Base-by-base conservation (phyloP, 2,888 invertebrate genomes). In the Diploptera punctata region DNA sequence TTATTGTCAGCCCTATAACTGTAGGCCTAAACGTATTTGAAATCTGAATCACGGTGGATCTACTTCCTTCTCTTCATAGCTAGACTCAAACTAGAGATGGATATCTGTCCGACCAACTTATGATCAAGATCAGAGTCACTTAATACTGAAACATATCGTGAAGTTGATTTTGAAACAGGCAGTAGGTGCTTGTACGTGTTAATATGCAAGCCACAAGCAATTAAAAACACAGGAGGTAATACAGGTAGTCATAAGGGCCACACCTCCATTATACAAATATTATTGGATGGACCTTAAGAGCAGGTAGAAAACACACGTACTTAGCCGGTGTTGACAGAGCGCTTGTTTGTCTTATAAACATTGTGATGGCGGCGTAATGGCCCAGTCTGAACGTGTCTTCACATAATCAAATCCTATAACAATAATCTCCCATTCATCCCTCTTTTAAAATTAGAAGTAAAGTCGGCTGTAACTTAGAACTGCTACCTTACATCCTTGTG, bases 341-440 rank as follows among this genome's bases (percentile, higher is more conserved):
- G 21, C 52, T 33, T 62, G 62, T 62, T 62, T 62, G 62, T 62
- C 62, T 62, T 62, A 62, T 38, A 65, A 65, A 65, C 65, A 65
- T 19, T 18, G 21, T 62, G 62, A 62, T 62, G 43, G 43, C 38
- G 33, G 62, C 38, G 19, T 62, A 62, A 62, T 62, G 62, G 62
- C 62, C 21, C 24, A 19, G 16, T 5, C 26, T 21, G 24, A 38
- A 62, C 62, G 62, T 62, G 62, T 38, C 38, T 10, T n/a, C n/a
- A n/a, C n/a, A n/a, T n/a, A n/a, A n/a, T n/a, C n/a, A n/a, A n/a
- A n/a, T n/a, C n/a, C n/a, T n/a, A n/a, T n/a, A n/a, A n/a, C n/a
- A n/a, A n/a, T n/a, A n/a, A n/a, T n/a, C n/a, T n/a, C n/a, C n/a
- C n/a, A n/a, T n/a, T n/a, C n/a, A n/a, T n/a, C n/a, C n/a, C n/a